Evolutionary conservation across 2,113 vertebrate species (phyloP), one percentile per base, ranked within the genome.

Genomic region (Phyllostomus discolor): DNA sequence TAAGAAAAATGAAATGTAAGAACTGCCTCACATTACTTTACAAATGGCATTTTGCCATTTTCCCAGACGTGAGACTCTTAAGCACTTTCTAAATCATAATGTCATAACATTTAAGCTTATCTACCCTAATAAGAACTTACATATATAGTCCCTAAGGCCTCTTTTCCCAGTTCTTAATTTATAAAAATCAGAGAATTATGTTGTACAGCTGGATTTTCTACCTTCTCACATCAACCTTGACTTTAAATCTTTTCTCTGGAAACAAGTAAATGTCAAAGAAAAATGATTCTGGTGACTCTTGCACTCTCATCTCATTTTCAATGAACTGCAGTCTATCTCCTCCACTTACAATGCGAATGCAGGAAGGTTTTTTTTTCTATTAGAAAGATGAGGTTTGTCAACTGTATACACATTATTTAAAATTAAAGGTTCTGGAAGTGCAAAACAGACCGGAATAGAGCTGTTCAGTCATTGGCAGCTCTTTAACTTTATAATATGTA

Each of bases 1-100:
- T 67, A 70, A 96, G 48, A 91, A 86, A 97, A 95, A 90, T 43
- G 73, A 95, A 97, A 97, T 88, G 33, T 35, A 97, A 97, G 59
- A 87, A 75, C 20, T 89, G 64, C 4, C 66, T 59, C 50, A 64
- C 9, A 84, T 95, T 66, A 90, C 50, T 87, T 79, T 41, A 57
- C 76, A 84, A 92, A n/a, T 81, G 94, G 48, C n/a, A 92, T 97
- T 98, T 96, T 97, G 81, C 57, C 90, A 93, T 95, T 96, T 96
- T 90, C 67, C 78, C 90, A 97, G 70, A 91, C 84, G 95, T 87
- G 70, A 96, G 52, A 78, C 81, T 52, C 57, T 69, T 96, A 41
- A 94, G 85, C 48, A 96, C 9, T 87, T 97, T 97, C 82, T 96
- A 95, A 95, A 94, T 92, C 89, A 91, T 75, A 97, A 97, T 90